Evolutionary conservation across 2,797 vertebrate genomes (phyloP).

Genomic region (Iguana delicatissima): DNA sequence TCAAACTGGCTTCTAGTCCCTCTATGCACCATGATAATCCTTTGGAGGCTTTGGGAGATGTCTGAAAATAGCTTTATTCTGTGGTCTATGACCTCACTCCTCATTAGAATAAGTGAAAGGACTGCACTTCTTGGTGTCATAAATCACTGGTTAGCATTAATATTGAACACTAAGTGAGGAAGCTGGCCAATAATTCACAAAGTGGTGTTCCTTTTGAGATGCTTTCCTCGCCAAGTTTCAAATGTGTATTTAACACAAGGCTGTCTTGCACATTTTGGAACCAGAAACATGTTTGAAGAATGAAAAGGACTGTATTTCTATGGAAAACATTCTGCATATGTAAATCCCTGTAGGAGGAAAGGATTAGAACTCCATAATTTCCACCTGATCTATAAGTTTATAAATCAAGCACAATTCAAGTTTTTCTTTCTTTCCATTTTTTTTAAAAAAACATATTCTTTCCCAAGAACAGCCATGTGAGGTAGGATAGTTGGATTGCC

Average conservation of each 20-base stretch:
- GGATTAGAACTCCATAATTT: slow-evolving; percentile 15
- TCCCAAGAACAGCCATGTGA: background rate
- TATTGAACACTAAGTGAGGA: slow-evolving; percentile 37
- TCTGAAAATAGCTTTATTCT: slow-evolving; percentile 24
- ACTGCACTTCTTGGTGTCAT: slow-evolving; percentile 36
- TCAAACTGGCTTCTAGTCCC: slow-evolving; percentile 14
- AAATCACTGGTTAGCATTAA: slow-evolving; percentile 59
- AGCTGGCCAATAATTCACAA: slow-evolving; percentile 44
- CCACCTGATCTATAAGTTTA: slow-evolving; percentile 5
- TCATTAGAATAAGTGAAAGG: slow-evolving; percentile 52
- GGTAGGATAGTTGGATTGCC: background rate
- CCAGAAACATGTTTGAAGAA: slow-evolving; percentile 19
- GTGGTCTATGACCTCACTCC: slow-evolving; percentile 33
- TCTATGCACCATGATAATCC: background rate
- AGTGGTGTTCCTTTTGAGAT: slow-evolving; percentile 52
- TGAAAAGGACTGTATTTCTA: slow-evolving; percentile 21
- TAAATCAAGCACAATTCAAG: background rate
- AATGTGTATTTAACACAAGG: slow-evolving; percentile 36
- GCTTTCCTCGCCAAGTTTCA: slow-evolving; percentile 56
- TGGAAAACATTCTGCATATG: slow-evolving; percentile 15
- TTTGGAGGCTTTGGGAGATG: slow-evolving; percentile 39
- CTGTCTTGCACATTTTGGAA: slow-evolving; percentile 52
- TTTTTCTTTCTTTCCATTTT: too few relatives aligned
- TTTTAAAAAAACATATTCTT: background rate
- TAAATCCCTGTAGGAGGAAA: slow-evolving; percentile 17